Percentiles rank a stretch among this genome's conserved stretches.
phyloP scores from a whole-genome alignment of 30 jellyfish, hydroid and myxozoan species.

The Hydractinia symbiolongicarpus region DNA sequence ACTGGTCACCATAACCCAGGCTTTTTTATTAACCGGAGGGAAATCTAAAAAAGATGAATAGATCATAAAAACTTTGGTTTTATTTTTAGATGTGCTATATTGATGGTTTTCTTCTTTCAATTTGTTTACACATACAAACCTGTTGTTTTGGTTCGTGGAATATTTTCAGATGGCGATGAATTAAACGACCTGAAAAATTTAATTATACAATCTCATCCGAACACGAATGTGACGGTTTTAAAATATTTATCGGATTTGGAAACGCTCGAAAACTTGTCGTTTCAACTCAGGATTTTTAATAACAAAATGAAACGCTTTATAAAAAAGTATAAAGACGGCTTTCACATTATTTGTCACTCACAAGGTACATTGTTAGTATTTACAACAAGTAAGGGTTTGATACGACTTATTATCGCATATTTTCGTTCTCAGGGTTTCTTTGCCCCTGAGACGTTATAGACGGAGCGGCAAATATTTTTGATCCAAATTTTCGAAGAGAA shows the following conservation, averaged over 20 bases:
- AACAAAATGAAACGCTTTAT: constrained; percentile 55
- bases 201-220: constrained; percentile 74
- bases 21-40: too few relatives aligned
- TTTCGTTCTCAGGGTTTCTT: too few relatives aligned
- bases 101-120: too few relatives aligned
- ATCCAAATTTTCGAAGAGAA: too few relatives aligned
- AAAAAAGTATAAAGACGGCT: constrained; percentile 61
- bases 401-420: too few relatives aligned
- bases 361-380: constrained; percentile 49
- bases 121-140: constrained; percentile 49
- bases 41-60: too few relatives aligned
- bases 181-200: constrained; percentile 37
- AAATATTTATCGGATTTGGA: constrained; percentile 52
- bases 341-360: constrained; percentile 79
- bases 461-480: too few relatives aligned
- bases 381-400: too few relatives aligned
- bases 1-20: too few relatives aligned
- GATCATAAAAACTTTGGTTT: too few relatives aligned
- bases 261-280: constrained; percentile 49
- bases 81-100: too few relatives aligned
- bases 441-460: too few relatives aligned
- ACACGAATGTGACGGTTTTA: constrained; percentile 62
- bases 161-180: constrained; percentile 52
- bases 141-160: constrained; percentile 87
- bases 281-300: constrained; percentile 46